These are phyloP conservation scores for Columba guinea DNA, from an alignment of 2,797 vertebrate genomes.

Conservation along the genomic window DNA sequence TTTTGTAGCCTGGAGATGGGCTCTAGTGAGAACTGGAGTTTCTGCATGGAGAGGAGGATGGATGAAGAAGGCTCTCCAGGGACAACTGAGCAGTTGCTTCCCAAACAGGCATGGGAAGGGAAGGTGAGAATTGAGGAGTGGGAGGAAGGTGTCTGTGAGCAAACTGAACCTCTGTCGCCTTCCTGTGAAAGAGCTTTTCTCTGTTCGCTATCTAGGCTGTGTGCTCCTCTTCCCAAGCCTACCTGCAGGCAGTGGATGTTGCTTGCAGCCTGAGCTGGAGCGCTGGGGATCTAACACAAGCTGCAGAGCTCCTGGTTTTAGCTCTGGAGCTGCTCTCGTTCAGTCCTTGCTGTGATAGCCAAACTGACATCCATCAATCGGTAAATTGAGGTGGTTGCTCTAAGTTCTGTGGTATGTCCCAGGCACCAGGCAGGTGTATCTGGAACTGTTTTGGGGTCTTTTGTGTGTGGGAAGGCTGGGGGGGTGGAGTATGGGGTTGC, in stretches of 20 bases:
- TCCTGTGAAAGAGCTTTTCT: not conserved
- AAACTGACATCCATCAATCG: not conserved
- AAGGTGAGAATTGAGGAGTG: not conserved
- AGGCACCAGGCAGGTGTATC: not conserved
- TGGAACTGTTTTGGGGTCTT: not conserved
- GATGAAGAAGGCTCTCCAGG: not conserved
- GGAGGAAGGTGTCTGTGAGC: not conserved
- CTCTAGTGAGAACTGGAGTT: not conserved
- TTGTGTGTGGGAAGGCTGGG: not conserved
- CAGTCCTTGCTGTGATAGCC: not conserved
- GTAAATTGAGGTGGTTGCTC: not conserved
- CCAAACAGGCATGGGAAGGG: not conserved
- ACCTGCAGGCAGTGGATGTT: not conserved
- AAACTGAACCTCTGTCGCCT: not conserved
- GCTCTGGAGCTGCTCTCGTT: not conserved
- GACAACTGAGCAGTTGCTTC: accelerated
- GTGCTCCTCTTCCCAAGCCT: not conserved
- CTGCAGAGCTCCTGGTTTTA: not conserved
- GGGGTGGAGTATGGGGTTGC: not conserved
- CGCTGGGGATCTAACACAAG: not conserved
- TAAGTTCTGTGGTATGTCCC: not conserved
- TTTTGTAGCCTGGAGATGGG: not conserved
- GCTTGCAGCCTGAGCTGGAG: not conserved
- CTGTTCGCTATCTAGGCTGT: not conserved
- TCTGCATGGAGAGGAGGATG: not conserved